Evolutionary conservation across 2,797 vertebrate genomes (phyloP).

Genomic region (Hippopotamyrus pictus): DNA sequence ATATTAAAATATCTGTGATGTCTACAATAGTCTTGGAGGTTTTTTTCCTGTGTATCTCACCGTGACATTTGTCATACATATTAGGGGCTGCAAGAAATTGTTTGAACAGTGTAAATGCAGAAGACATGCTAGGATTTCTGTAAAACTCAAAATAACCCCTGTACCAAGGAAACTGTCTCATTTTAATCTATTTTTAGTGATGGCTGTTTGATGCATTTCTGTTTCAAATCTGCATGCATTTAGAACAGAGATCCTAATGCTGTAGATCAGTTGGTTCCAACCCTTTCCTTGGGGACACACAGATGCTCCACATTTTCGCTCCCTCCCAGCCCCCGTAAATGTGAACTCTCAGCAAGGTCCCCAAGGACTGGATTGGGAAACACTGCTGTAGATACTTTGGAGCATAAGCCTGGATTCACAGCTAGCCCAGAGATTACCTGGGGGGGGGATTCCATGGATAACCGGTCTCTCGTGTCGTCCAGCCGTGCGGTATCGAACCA

Average conservation of each 20-base stretch:
- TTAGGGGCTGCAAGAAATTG: neutral
- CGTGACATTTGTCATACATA: neutral
- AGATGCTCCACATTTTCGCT: neutral
- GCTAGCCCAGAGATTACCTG: neutral
- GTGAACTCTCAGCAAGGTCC: neutral
- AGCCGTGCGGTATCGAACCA: slow-evolving; percentile 92
- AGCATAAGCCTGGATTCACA: neutral
- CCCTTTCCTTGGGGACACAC: neutral
- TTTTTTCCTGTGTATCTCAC: neutral
- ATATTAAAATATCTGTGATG: neutral
- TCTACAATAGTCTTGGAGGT: neutral
- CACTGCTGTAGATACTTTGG: neutral
- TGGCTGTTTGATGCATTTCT: neutral
- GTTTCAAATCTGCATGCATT: neutral
- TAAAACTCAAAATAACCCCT: neutral
- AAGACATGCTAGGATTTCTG: neutral
- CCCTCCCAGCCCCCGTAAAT: neutral
- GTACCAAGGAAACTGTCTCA: neutral
- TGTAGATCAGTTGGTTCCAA: neutral
- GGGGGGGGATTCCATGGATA: neutral
- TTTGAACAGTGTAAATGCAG: neutral
- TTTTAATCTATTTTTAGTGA: neutral
- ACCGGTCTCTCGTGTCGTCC: neutral
- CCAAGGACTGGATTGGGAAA: neutral
- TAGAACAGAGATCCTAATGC: neutral